Percentiles rank a stretch among this genome's conserved stretches.
Conservation (phyloP, 2,113 vertebrate genomes). For the Illadopsis cleaveri region DNA sequence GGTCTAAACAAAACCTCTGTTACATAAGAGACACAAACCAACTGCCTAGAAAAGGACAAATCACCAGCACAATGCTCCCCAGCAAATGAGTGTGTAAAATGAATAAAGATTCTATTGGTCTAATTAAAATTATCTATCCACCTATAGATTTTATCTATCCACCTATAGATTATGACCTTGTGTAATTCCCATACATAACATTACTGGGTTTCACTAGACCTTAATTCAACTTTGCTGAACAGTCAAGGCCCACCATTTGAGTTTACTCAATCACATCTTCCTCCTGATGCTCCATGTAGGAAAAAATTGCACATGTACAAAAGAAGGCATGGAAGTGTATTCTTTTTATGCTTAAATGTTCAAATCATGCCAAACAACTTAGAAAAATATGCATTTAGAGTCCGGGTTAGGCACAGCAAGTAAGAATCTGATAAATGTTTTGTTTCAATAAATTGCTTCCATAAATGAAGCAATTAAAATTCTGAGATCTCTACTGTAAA, state of each 20-base stretch:
- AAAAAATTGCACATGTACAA: not conserved
- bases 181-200: not conserved
- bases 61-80: not conserved
- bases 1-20: not conserved
- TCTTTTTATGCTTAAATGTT: not conserved
- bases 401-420: not conserved
- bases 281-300: not conserved
- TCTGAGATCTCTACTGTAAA: not conserved
- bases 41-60: not conserved
- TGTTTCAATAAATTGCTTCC: not conserved
- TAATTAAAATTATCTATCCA: not conserved
- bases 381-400: not conserved
- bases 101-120: not conserved
- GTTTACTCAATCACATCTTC: not conserved
- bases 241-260: not conserved
- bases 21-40: not conserved
- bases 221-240: not conserved
- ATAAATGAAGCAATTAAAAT: not conserved
- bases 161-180: not conserved
- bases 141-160: not conserved
- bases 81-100: not conserved
- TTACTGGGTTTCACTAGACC: not conserved
- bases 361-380: not conserved
- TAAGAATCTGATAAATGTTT: not conserved
- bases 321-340: not conserved